Evolutionary conservation across 1,140 invertebrate genomes (phyloP), one percentile per base, ranked within the genome.

Genomic region (Papilio aristodemus): DNA sequence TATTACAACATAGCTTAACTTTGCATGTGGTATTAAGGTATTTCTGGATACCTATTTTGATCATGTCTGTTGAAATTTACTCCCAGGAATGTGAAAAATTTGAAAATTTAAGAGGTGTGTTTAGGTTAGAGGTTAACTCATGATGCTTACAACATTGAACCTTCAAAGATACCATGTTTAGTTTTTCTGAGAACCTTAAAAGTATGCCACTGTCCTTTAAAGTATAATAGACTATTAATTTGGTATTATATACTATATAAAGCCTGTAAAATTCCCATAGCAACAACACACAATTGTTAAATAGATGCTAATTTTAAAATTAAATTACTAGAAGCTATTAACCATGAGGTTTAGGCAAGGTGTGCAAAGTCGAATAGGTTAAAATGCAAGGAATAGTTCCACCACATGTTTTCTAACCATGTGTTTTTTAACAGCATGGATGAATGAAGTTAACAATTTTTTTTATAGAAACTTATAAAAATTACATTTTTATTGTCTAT

Each of bases 121-220:
- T 46, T 4, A 66, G 13, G 41, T 66, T 66, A 66, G 39, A 66
- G 63, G 63, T 66, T 66, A 66, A 41, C 41, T 46, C 14, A 50
- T 46, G 41, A 46, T 10, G 27, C n/a, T 17, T 11, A 10, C 13
- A 19, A 17, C 43, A 39, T 39, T 17, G 36, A 13, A 4, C 32
- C 19, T 50, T 19, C 9, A 17, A 54, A 22, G 9, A 54, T 46
- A 17, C 43, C 46, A 54, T 9, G 13, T 54, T 22, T 5, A 25
- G 9, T 43, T 43, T 10, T 50, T 50, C 7, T 54, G 4, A 54
- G 10, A 50, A 50, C 22, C 10, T 54, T 22, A 54, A 8, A 25
- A 0, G 11, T 22, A 10, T 11, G 22, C 2, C 2, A 6, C 6
- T 13, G 22, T 54, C 19, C 10, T 54, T 11, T 54, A 25, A 54